A percentile compares a stretch with the other conserved stretches of the same genome.
phyloP scores from a whole-genome alignment of 2,113 vertebrate genomes.

The Piaya cayana region DNA sequence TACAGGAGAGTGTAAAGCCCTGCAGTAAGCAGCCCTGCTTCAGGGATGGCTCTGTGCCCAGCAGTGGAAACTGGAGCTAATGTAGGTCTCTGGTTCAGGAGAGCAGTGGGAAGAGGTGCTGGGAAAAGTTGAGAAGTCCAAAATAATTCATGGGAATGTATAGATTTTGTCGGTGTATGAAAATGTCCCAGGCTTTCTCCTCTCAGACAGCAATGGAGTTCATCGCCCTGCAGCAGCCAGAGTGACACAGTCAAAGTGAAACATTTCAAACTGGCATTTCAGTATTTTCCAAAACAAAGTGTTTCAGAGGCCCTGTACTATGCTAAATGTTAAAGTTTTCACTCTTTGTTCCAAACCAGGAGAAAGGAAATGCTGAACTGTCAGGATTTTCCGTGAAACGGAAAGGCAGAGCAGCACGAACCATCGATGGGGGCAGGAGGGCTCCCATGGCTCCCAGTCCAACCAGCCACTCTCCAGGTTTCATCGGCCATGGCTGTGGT shows the following conservation, averaged over 20 bases:
- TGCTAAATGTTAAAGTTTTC: not conserved
- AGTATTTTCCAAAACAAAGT: constrained; percentile 5
- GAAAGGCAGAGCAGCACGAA: not conserved
- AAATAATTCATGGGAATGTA: not conserved
- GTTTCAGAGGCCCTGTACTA: not conserved
- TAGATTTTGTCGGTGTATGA: not conserved
- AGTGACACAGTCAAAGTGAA: not conserved
- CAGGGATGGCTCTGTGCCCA: not conserved
- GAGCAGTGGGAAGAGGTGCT: not conserved
- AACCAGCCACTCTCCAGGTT: rapidly evolving
- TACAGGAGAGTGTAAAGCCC: not conserved
- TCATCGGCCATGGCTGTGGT: not conserved
- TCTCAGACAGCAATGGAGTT: not conserved
- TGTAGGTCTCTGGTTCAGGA: rapidly evolving
- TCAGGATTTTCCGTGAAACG: not conserved
- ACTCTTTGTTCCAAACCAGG: not conserved
- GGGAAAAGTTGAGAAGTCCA: not conserved
- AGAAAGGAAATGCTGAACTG: not conserved
- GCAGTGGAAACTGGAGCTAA: not conserved
- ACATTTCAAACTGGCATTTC: not conserved
- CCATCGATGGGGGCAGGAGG: not conserved
- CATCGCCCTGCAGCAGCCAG: rapidly evolving
- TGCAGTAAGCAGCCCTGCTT: not conserved
- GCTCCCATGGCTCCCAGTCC: not conserved
- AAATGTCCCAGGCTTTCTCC: not conserved